Percentiles rank a stretch among this genome's conserved stretches.
These are phyloP conservation scores for Nyctalus aviator DNA, from an alignment of 2,797 vertebrate genomes.

Conservation along the genomic window DNA sequence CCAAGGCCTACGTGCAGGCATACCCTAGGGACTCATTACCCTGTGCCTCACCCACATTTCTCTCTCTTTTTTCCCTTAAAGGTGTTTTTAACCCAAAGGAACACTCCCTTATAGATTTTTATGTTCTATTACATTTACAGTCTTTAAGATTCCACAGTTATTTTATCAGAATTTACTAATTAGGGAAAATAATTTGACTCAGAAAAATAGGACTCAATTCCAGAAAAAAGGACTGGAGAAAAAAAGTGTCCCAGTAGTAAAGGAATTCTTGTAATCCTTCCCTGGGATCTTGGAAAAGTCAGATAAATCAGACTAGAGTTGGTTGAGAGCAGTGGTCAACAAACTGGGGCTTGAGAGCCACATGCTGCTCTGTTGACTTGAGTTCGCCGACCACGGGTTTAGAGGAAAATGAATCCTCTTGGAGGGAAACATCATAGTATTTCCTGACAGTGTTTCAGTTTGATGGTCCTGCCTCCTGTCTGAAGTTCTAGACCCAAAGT, in stretches of 20 bases:
- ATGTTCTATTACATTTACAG: not conserved
- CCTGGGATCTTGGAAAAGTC: not conserved
- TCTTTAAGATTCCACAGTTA: not conserved
- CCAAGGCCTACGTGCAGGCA: fast-evolving
- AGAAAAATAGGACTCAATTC: not conserved
- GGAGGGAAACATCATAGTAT: not conserved
- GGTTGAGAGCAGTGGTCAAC: not conserved
- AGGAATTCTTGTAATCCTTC: not conserved
- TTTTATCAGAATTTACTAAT: conserved; percentile 3
- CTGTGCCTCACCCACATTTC: not conserved
- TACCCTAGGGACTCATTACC: not conserved
- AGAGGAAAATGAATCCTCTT: not conserved
- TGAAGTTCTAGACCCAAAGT: not conserved
- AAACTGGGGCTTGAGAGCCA: no score
- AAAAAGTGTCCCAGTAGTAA: not conserved
- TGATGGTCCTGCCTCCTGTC: not conserved
- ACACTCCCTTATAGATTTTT: not conserved
- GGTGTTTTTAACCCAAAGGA: not conserved
- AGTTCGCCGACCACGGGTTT: not conserved
- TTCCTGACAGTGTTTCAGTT: not conserved
- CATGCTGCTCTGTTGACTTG: no score
- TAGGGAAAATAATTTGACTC: not conserved
- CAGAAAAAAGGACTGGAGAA: not conserved
- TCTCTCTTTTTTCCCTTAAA: not conserved
- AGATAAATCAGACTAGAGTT: not conserved